Base-by-base conservation (phyloP, 2,797 vertebrate genomes). In the Xenopus petersii region DNA sequence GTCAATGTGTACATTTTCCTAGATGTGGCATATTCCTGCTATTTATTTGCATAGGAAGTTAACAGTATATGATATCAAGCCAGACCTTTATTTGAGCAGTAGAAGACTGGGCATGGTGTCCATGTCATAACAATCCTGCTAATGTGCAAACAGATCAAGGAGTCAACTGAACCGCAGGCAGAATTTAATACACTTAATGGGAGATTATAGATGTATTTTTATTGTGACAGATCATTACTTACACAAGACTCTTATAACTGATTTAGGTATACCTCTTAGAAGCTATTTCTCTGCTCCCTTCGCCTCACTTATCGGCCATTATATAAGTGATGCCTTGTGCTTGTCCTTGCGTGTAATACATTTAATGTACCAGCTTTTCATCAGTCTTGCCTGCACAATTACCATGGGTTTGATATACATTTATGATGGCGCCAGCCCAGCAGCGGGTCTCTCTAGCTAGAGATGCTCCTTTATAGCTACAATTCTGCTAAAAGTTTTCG, bases 151-250 rank as follows among this genome's bases (percentile, higher is more conserved):
- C 54, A 16, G 16, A 56, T 56, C 15, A 56, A 36, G 30, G 4
- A 63, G 15, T 33, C 13, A 12, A 15, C 12, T 63, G 5, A 60
- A 26, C 3, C 21, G 3, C 13, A 10, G 33, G 13, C 12, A 33
- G n/a, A 63, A n/a, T 51, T 61, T 72, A 63, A 77, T 67, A 63
- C 55, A 26, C 63, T 2, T 48, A 77, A 70, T 72, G 58, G 15
- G 42, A 48, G 16, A 15, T 48, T 64, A 26, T 42, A 36, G 17
- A 61, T 67, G 46, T 48, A 36, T 63, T 56, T 46, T 69, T 16
- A 8, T 64, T 33, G 30, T 73, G 75, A 73, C 60, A 73, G 59
- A 12, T 77, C 70, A 64, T 72, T 48, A 48, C 48, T 77, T 69
- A 73, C 12, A 33, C 62, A 33, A 17, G 33, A 67, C 13, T 58